Evolutionary conservation across 2,888 invertebrate species (phyloP), one percentile per base, ranked within the genome.

Genomic region (Pemphredon lugubris): DNA sequence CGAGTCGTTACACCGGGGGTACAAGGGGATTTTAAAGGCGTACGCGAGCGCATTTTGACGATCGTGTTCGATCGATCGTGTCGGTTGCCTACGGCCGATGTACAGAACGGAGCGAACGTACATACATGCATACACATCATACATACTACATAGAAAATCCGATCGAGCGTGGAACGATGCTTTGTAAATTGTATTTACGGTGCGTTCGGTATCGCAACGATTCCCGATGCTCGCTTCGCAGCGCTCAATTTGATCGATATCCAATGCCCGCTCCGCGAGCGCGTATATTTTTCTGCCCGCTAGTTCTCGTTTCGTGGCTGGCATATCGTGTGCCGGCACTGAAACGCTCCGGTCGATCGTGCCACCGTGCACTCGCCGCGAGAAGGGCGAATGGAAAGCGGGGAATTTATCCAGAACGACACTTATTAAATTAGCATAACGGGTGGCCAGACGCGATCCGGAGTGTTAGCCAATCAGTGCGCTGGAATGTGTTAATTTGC

Each of bases 381-480:
- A 51, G 61, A 65, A 42, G 37, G 59, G 34, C 30, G 18, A 13
- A 50, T 32, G 44, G 54, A 60, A 61, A 79, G 39, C 45, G 34
- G 48, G 34, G 65, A 75, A 66, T 69, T 78, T 68, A 57, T 68
- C 65, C 42, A 37, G 39, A 67, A 60, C 65, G 57, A 73, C 61
- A 65, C 53, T 74, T 81, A 79, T 75, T 64, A 58, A 79, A 79
- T 81, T 81, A 74, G 67, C 81, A 79, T 79, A 79, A 81, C 79
- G 77, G 58, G 65, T 75, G 71, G 44, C 20, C 48, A 21, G 37
- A 45, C 34, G 42, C 42, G 61, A 61, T 55, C 61, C 13, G 44
- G 57, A 37, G 30, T 50, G 55, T 78, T 79, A 60, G 65, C 73
- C 72, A 80, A 81, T 80, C 71, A 34, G 39, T 67, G 51, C 11